Evolutionary conservation across 2,888 invertebrate species (phyloP), one percentile per base, ranked within the genome.

Genomic region (Acleris literana): DNA sequence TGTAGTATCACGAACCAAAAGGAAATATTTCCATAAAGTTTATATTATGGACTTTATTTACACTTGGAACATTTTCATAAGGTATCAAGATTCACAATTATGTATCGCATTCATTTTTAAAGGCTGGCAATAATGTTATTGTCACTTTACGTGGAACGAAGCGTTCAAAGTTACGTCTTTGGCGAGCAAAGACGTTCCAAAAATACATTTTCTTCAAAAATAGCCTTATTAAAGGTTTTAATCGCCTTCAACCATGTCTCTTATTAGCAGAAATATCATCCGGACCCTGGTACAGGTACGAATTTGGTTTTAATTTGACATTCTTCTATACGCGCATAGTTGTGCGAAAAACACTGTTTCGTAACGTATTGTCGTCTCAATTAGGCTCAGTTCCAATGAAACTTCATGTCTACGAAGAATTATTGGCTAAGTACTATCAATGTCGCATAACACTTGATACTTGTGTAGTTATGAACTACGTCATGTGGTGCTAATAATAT

Each of bases 281-380:
- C 86, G 91, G 70, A 81, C 85, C 64, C 73, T 92, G 52, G 76
- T 86, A 61, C 92, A 92, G 91, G 92, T 92, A 86, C 70, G 64
- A 68, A 73, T 60, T 44, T 33, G 4, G 63, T 65, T 68, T 53
- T 61, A 29, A 33, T 29, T 20, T 5, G 49, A 17, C 16, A 53
- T n/a, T 53, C 53, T n/a, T 53, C 29, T 44, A 49, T 54, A 48
- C 43, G 54, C 57, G 61, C 48, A 49, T 52, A 52, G 48, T 11
- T 51, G n/a, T 58, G 20, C 39, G 63, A 52, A 54, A 56, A 68
- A 69, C 73, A 62, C 69, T 82, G 90, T 92, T 92, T 91, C 90
- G 88, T 92, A 90, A 91, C 89, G 71, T 66, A 64, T 68, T 60
- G 63, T 59, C 16, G 18, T 58, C 46, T 56, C 46, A 63, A 54